A percentile compares a stretch with the other conserved stretches of the same genome.
These are phyloP conservation scores for Laticauda laticaudata DNA, from an alignment of 2,113 vertebrate genomes.

Conservation along the genomic window DNA sequence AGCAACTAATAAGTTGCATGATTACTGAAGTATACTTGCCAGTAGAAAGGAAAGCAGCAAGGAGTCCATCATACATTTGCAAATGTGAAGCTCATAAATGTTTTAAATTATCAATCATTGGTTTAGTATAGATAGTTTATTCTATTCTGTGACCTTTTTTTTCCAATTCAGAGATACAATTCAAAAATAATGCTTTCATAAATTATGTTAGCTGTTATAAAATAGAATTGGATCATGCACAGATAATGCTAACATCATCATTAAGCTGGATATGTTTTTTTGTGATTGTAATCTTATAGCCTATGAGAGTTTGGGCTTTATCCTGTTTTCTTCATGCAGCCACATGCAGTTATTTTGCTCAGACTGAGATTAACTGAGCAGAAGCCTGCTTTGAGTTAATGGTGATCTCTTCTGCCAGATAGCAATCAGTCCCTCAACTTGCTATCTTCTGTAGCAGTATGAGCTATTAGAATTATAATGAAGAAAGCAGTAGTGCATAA, in stretches of 20 bases:
- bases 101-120: constrained; percentile 49
- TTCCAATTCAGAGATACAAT: neutral
- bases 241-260: neutral
- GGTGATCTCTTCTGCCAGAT: neutral
- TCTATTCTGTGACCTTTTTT: constrained; percentile 22
- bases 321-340: neutral
- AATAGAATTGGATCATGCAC: neutral
- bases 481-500: neutral
- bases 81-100: constrained; percentile 44
- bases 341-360: neutral
- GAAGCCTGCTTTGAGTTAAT: neutral
- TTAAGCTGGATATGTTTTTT: neutral
- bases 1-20: constrained; percentile 41
- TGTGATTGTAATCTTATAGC: neutral
- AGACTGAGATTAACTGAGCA: neutral
- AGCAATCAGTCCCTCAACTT: neutral
- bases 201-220: neutral
- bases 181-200: neutral
- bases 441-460: neutral
- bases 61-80: constrained; percentile 28
- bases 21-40: constrained; percentile 52
- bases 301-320: neutral
- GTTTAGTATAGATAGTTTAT: constrained; percentile 38
- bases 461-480: neutral
- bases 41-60: constrained; percentile 46